phyloP scores from a whole-genome alignment of 2,797 vertebrate genomes.

The Notamacropus eugenii region DNA sequence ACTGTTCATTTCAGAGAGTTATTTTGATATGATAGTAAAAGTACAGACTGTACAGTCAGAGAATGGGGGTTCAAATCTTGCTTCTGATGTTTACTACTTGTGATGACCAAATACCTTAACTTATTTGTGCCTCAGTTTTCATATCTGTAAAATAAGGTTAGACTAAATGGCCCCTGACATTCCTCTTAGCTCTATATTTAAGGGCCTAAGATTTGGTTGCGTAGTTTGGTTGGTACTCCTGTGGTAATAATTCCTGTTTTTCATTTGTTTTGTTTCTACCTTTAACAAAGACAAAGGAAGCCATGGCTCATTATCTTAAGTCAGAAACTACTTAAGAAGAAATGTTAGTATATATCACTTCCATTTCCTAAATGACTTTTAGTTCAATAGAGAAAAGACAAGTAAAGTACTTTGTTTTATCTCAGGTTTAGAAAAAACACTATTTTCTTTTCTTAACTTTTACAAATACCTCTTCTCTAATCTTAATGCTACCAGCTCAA shows the following conservation, averaged over 20 bases:
- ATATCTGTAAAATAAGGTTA: not conserved
- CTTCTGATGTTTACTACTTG: not conserved
- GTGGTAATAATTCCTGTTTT: not conserved
- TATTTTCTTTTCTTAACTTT: not conserved
- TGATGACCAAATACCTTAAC: not conserved
- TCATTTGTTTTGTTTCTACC: not conserved
- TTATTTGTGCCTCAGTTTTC: not conserved
- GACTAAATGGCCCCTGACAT: not conserved
- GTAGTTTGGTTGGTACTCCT: not conserved
- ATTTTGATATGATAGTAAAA: not conserved
- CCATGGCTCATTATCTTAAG: not conserved
- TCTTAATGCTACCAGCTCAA: not conserved
- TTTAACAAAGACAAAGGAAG: not conserved
- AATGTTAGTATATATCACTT: not conserved
- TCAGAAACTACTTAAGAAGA: not conserved
- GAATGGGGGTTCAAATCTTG: not conserved
- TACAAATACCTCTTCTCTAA: not conserved
- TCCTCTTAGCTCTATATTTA: not conserved
- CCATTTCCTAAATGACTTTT: not conserved
- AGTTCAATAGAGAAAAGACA: not conserved
- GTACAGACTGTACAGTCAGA: not conserved
- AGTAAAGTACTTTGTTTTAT: not conserved
- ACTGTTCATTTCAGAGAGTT: not conserved
- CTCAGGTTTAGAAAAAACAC: not conserved
- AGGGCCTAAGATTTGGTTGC: not conserved